Base-by-base conservation (phyloP, 2,888 invertebrate species). In the Capitulum mitella region DNA sequence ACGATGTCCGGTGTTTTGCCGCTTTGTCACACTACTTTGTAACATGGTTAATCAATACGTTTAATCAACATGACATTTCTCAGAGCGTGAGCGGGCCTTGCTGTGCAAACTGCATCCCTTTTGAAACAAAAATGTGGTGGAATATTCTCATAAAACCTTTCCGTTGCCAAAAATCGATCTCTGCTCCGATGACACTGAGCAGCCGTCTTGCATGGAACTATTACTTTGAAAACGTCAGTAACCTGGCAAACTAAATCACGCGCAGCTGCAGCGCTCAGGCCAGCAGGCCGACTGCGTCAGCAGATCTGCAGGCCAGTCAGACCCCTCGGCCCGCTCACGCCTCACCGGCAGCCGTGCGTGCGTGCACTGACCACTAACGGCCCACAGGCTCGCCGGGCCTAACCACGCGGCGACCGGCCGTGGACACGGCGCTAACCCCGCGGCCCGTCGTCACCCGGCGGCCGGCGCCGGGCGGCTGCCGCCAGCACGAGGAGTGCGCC, bases 261-360 rank as follows among this genome's bases (percentile, higher is more conserved):
- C n/a, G n/a, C n/a, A n/a, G n/a, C n/a, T n/a, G n/a, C n/a, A n/a
- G n/a, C n/a, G n/a, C n/a, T n/a, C n/a, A n/a, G n/a, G n/a, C n/a
- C n/a, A n/a, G n/a, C n/a, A n/a, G n/a, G n/a, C n/a, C n/a, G n/a
- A n/a, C n/a, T n/a, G n/a, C n/a, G n/a, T n/a, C n/a, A n/a, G n/a
- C n/a, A n/a, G n/a, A n/a, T n/a, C n/a, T n/a, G n/a, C n/a, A n/a
- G 76, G 19, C 79, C 81, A 10, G 82, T 83, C 54, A 82, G 82
- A 43, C 83, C 84, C 70, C 82, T 81, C 88, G 89, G 80, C 78
- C 58, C 84, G 82, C 94, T 94, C 78, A 93, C 82, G 83, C 78
- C 84, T 84, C 77, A n/a, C 43, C 43, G 43, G 43, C 43, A 43
- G 83, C n/a, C 94, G 84, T 89, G 91, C 86, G 89, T n/a, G n/a